phyloP scores from a whole-genome alignment of 2,113 vertebrate genomes.

The Dromaius novaehollandiae region DNA sequence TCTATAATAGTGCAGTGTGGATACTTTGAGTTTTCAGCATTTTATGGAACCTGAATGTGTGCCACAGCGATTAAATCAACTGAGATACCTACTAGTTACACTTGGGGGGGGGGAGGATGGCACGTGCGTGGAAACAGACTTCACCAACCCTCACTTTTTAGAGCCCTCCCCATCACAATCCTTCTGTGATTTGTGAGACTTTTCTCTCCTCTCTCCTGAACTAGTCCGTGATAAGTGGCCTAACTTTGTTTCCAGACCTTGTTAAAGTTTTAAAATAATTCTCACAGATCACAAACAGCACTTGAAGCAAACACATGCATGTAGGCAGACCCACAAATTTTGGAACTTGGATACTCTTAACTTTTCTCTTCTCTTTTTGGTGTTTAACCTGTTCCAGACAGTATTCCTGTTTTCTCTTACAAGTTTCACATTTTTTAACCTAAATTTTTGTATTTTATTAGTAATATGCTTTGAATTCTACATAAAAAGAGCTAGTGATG shows the following conservation, averaged over 20 bases:
- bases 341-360: neutral
- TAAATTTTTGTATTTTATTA: conserved; percentile 28
- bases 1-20: neutral
- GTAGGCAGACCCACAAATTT: conserved; percentile 30
- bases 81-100: conserved; percentile 21
- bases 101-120: conserved; percentile 11
- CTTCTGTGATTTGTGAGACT: neutral
- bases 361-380: conserved; percentile 11
- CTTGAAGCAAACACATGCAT: neutral
- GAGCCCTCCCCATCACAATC: neutral
- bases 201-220: conserved; percentile 6
- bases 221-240: conserved; percentile 1
- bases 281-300: conserved; percentile 39
- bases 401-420: conserved; percentile 9
- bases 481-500: conserved; percentile 15
- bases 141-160: conserved; percentile 17
- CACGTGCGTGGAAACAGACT: neutral
- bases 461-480: conserved; percentile 44
- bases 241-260: conserved; percentile 36
- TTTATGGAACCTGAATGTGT: neutral
- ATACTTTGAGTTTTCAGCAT: neutral
- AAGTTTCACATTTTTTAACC: conserved; percentile 31
- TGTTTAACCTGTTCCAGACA: conserved; percentile 41
- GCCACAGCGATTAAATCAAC: conserved; percentile 14
- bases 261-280: conserved; percentile 50